Evolutionary conservation across 2,113 vertebrate genomes (phyloP).

Genomic region (Ammospiza caudacuta): DNA sequence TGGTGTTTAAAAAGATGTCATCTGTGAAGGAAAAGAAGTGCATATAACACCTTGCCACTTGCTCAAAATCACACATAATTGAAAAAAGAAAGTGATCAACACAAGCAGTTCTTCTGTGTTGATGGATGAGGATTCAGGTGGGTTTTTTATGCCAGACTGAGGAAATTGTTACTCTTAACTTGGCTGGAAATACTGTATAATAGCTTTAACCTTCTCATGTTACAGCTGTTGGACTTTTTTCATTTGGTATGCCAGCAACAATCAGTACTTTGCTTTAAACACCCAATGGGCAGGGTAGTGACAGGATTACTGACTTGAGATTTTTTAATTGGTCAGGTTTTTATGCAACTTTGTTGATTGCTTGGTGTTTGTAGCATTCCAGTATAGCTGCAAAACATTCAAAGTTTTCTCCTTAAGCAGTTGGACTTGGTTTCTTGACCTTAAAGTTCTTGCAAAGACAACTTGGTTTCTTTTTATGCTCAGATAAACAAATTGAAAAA

Average conservation of each 20-base stretch:
- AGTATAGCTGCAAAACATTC: not conserved
- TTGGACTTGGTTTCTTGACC: not conserved
- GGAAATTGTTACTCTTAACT: not conserved
- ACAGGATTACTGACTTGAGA: not conserved
- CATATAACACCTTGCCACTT: not conserved
- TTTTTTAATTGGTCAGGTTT: not conserved
- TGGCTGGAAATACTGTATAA: not conserved
- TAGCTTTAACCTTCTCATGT: not conserved
- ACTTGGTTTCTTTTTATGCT: not conserved
- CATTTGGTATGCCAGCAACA: not conserved
- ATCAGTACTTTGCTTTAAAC: not conserved
- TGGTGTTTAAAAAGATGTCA: not conserved
- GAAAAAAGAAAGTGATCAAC: not conserved
- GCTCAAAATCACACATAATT: not conserved
- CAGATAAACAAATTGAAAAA: not conserved
- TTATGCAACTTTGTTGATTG: not conserved
- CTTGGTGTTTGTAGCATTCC: not conserved
- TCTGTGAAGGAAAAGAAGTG: not conserved
- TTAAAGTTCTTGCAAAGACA: not conserved
- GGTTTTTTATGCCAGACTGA: not conserved
- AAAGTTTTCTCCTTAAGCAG: not conserved
- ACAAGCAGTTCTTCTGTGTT: not conserved
- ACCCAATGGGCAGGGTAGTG: not conserved
- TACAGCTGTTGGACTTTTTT: not conserved
- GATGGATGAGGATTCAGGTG: not conserved